Evolutionary conservation across 1,140 invertebrate species (phyloP).

Genomic region (Homarus americanus): DNA sequence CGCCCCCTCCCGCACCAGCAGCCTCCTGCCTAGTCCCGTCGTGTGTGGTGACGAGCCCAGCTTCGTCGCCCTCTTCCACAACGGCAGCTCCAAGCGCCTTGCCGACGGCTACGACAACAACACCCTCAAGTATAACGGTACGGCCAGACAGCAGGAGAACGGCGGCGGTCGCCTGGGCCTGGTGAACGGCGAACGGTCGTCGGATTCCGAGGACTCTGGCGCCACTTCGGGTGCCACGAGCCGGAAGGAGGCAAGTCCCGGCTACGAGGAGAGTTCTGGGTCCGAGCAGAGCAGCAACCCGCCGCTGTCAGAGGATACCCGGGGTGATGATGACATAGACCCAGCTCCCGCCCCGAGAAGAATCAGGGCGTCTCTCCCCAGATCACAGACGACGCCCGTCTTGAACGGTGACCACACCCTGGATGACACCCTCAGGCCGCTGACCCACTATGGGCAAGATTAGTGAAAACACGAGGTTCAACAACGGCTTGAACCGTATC

Average conservation of each 20-base stretch:
- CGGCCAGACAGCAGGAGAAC: slow-evolving; percentile 41
- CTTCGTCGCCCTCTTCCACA: slow-evolving; percentile 58
- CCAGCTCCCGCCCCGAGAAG: slow-evolving; percentile 12
- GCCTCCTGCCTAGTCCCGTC: slow-evolving; percentile 72
- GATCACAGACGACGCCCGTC: slow-evolving; percentile 69
- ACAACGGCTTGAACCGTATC: slow-evolving; percentile 64
- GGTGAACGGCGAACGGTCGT: slow-evolving; percentile 71
- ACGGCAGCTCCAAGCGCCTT: slow-evolving; percentile 63
- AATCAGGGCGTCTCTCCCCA: slow-evolving; percentile 46
- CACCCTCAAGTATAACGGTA: not conserved
- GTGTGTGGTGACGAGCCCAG: slow-evolving; percentile 69
- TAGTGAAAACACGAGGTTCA: slow-evolving; percentile 46
- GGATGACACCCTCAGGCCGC: slow-evolving; percentile 68
- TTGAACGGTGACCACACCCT: slow-evolving; percentile 70
- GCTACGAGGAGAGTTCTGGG: slow-evolving; percentile 72
- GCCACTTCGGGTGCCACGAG: slow-evolving; percentile 71
- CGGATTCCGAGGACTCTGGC: slow-evolving; percentile 72
- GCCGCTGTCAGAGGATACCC: slow-evolving; percentile 49
- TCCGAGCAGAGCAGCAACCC: slow-evolving; percentile 73
- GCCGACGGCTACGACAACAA: slow-evolving; percentile 54
- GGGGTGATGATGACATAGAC: slow-evolving; percentile 49
- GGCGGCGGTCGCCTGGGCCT: slow-evolving; percentile 43
- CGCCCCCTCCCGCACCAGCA: slow-evolving; percentile 71
- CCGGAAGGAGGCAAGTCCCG: slow-evolving; percentile 74
- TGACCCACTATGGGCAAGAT: slow-evolving; percentile 65